Evolutionary conservation across 2,888 invertebrate species (phyloP).

Genomic region (Allolobophora icterica): DNA sequence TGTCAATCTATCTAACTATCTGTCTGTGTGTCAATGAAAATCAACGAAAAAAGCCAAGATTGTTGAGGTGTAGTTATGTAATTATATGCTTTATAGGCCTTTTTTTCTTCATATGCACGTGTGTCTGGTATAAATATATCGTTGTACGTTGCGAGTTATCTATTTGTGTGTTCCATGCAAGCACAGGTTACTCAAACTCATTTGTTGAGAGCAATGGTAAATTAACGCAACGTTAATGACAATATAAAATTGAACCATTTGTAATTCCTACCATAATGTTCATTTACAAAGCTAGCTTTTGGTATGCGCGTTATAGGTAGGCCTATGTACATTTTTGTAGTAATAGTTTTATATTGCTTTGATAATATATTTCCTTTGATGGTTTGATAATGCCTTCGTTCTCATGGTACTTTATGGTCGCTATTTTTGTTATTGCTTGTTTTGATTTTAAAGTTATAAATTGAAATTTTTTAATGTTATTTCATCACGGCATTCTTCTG

Average conservation of each 20-base stretch:
- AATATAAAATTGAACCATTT: background rate
- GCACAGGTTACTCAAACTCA: background rate
- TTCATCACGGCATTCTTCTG: background rate
- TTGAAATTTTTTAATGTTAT: background rate
- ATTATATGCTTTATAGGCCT: no score
- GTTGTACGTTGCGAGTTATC: background rate
- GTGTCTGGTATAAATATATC: background rate
- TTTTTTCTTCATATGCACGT: background rate
- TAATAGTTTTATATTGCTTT: background rate
- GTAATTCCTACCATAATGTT: background rate
- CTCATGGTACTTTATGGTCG: background rate
- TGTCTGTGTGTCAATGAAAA: no score
- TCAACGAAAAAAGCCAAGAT: no score
- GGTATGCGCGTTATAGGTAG: background rate
- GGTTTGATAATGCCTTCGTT: background rate
- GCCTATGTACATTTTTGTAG: background rate
- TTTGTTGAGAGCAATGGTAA: background rate
- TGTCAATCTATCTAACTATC: no score
- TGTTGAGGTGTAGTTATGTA: no score
- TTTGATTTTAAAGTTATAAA: background rate
- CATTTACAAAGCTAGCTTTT: background rate
- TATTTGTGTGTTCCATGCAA: background rate
- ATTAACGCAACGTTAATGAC: background rate
- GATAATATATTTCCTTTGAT: background rate
- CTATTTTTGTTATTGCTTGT: background rate